Evolutionary conservation across 1,140 invertebrate genomes (phyloP), one percentile per base, ranked within the genome.

Genomic region (Sarcophaga bullata): DNA sequence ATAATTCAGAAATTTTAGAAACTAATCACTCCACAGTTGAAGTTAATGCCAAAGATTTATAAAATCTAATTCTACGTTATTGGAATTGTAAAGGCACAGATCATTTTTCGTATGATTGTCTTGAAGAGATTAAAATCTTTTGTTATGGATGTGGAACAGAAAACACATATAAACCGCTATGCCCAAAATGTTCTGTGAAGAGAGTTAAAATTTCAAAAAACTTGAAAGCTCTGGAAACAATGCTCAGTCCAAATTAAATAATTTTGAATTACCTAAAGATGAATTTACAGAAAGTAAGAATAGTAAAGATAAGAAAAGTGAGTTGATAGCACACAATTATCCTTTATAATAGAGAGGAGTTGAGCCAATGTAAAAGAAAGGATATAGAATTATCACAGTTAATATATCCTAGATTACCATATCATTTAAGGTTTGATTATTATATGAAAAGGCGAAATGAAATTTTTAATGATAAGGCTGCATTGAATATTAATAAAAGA

Each of bases 61-160:
- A 13, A 11, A 15, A n/a, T 0, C 13, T 25, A 7, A 47, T 15
- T n/a, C 6, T 48, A 3, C n/a, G 25, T 17, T 81, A 62, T 49
- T 81, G 62, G 58, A 81, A 81, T 19, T 81, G 80, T 46, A 17
- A 72, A 9, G 19, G 49, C 7, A 11, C 8, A 9, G 58, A 25
- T 13, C 58, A 81, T 50, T 48, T 11, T 48, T 81, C 48, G n/a
- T 7, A 72, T n/a, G 47, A 81, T 81, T 81, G 81, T 54, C 17
- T 72, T 5, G 10, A 5, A 25, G 48, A 81, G 19, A 47, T 62
- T 0, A 73, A 15, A 6, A 50, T 81, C 6, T 81, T 81, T 15
- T 81, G 80, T 17, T 81, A 81, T 47, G 80, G 80, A 15, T 81
- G 80, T 73, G 80, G 80, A 15, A 48, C 54, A 15, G 25, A 52